A percentile compares a stretch with the other conserved stretches of the same genome.
Evolutionary conservation across 2,888 invertebrate species (phyloP).

Genomic region (Chrysodeixis includens): DNA sequence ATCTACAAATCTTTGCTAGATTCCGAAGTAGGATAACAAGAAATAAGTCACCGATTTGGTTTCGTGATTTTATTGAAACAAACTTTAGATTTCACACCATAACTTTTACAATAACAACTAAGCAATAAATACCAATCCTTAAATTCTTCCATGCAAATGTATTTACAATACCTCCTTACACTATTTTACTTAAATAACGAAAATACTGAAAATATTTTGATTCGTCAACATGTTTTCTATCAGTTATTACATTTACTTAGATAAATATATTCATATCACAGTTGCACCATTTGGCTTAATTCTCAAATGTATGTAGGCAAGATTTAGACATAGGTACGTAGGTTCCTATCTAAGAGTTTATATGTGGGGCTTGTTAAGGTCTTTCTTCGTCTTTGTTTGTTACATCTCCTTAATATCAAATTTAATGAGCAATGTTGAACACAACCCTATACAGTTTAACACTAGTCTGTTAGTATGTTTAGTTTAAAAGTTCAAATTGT

Average conservation of each 20-base stretch:
- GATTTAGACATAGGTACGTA: constrained; percentile 1
- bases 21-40: too few species aligned
- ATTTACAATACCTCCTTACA: neutral
- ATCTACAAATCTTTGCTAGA: too few species aligned
- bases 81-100: constrained; percentile 45
- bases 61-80: constrained; percentile 46
- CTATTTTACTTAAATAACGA: constrained; percentile 5
- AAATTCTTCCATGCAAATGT: neutral
- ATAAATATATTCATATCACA: constrained; percentile 56
- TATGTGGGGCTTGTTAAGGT: neutral
- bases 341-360: neutral
- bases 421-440: constrained; percentile 1
- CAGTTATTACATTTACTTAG: constrained; percentile 33
- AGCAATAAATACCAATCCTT: constrained; percentile 6
- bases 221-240: constrained; percentile 21
- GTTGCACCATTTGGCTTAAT: constrained; percentile 55
- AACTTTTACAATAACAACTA: constrained; percentile 34
- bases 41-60: neutral
- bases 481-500: neutral
- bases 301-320: neutral
- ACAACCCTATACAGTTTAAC: neutral
- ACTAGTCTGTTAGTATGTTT: neutral
- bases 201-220: constrained; percentile 34
- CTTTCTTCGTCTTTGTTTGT: neutral
- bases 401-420: constrained; percentile 4